Conservation (phyloP, 2,888 invertebrate genomes). For the Tenthredo distinguenda region DNA sequence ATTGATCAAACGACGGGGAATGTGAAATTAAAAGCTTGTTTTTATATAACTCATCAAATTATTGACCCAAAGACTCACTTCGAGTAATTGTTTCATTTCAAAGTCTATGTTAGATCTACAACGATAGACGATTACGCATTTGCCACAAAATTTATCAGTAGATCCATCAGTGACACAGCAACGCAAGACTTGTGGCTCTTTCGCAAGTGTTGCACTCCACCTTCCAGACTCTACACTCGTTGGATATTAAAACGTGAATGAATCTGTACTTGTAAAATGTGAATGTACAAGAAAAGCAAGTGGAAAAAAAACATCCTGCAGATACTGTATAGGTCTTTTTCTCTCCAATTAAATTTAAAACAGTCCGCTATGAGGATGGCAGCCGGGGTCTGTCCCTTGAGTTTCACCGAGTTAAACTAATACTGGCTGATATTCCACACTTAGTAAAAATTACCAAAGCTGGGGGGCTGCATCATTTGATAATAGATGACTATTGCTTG, state of each 20-base stretch:
- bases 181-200: slow-evolving; percentile 78
- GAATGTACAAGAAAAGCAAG: neutral
- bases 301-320: neutral
- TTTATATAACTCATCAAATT: neutral
- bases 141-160: slow-evolving; percentile 81
- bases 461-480: slow-evolving; percentile 84
- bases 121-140: slow-evolving; percentile 86
- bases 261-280: neutral
- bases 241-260: slow-evolving; percentile 34
- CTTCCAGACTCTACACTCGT: slow-evolving; percentile 82
- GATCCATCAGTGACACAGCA: slow-evolving; percentile 84
- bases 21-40: neutral
- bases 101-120: slow-evolving; percentile 81
- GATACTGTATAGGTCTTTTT: neutral
- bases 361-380: neutral
- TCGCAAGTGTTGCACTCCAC: slow-evolving; percentile 76
- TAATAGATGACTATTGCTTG: slow-evolving; percentile 84
- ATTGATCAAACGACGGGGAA: neutral
- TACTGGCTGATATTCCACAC: neutral
- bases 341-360: neutral
- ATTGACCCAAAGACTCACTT: slow-evolving; percentile 78
- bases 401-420: neutral
- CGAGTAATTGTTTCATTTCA: slow-evolving; percentile 84
- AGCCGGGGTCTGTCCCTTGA: neutral
- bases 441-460: slow-evolving; percentile 80